Evolutionary conservation across 2,113 vertebrate genomes (phyloP), one percentile per base, ranked within the genome.

Genomic region (Phyllostomus hastatus): DNA sequence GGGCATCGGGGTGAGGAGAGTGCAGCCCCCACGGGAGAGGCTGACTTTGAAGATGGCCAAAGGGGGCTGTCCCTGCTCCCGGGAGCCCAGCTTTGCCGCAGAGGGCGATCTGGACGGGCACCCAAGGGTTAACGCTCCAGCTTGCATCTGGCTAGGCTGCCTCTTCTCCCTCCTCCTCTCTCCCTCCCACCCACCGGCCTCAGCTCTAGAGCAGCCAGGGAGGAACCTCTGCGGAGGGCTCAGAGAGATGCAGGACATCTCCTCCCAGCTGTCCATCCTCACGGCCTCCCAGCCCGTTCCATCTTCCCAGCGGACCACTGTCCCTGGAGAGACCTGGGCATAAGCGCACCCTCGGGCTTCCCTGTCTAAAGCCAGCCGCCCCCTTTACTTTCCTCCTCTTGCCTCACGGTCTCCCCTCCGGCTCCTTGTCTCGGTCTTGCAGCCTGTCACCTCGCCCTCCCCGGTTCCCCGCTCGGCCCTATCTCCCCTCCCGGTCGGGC

Each of bases 51-150:
- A 70, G 50, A 57, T 59, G 69, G 31, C 46, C 61, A 38, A 16
- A 46, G 19, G 64, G 38, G 69, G 9, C 6, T 22, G 52, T 8
- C 33, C 67, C 24, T 84, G n/a, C 43, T 14, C 22, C n/a, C 20
- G 11, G 52, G 43, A 67, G 7, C 46, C 78, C 28, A 52, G 5
- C 11, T 35, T 50, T 76, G 41, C 66, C 87, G 33, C 66, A n/a
- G 46, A 78, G 41, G 66, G 75, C 31, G 43, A 31, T 38, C 48
- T 12, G 54, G 46, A 66, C 14, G 11, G 96, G 15, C 46, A 70
- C 48, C 84, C 10, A 89, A 89, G 94, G 91, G 95, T 95, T 96
- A 98, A 97, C 28, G 33, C 33, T 83, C 20, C 16, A 38, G 88
- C 88, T 76, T 26, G 19, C 24, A 48, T 96, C 90, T 91, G 83